These are phyloP conservation scores for Phyllotis vaccarum DNA, from an alignment of 2,797 vertebrate species.

Conservation along the genomic window DNA sequence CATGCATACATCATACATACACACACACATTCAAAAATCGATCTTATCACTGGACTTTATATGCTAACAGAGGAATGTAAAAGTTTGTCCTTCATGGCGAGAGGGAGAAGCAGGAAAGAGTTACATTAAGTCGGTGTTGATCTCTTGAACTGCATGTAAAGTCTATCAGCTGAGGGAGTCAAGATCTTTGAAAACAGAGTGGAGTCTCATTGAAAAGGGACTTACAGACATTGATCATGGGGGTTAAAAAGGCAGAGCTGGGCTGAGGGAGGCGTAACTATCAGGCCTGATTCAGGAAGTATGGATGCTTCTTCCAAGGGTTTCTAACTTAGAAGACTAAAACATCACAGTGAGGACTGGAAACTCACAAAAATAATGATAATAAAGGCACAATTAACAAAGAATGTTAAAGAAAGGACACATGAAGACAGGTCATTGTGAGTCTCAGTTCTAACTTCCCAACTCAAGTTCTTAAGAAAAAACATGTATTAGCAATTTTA, in stretches of 20 bases:
- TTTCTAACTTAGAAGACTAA: neutral
- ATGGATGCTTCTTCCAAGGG: neutral
- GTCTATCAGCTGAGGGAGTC: neutral
- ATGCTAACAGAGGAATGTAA: neutral
- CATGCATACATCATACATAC: neutral
- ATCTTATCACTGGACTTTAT: neutral
- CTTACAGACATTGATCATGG: neutral
- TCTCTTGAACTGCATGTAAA: neutral
- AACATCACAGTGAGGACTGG: neutral
- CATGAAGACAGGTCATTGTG: constrained; percentile 50
- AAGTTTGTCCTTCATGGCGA: neutral
- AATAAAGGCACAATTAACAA: neutral
- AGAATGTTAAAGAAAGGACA: neutral
- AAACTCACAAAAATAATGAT: constrained; percentile 36
- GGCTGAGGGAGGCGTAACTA: neutral
- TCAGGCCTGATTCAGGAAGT: neutral
- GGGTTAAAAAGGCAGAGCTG: neutral
- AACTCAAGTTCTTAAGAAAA: constrained; percentile 60
- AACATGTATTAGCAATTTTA: neutral
- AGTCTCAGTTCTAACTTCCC: constrained; percentile 71
- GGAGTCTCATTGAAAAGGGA: neutral
- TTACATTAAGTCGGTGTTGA: neutral
- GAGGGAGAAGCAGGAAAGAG: neutral
- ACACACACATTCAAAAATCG: neutral
- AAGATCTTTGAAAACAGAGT: neutral